These are phyloP conservation scores for Falco berigora DNA, from an alignment of 2,797 vertebrate species.

Conservation along the genomic window DNA sequence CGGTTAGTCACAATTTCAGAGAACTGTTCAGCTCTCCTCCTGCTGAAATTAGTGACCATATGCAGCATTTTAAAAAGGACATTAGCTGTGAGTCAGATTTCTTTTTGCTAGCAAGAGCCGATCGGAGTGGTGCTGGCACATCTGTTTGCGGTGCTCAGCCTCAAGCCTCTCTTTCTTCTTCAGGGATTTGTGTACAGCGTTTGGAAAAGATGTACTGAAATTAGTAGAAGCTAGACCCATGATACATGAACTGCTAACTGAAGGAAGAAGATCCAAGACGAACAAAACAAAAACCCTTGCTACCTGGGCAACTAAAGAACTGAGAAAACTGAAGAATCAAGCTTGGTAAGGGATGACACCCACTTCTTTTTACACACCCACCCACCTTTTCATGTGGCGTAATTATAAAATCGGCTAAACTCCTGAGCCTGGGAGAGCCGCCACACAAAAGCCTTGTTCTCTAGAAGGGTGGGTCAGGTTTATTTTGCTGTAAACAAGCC, in stretches of 20 bases:
- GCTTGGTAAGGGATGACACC: slow-evolving; percentile 78
- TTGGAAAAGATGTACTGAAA: slow-evolving; percentile 96
- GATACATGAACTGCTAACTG: slow-evolving; percentile 95
- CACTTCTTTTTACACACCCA: neutral
- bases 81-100: neutral
- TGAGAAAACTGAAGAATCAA: slow-evolving; percentile 97
- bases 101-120: neutral
- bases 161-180: neutral
- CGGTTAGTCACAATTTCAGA: neutral
- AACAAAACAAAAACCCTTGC: slow-evolving; percentile 95
- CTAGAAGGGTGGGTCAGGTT: neutral
- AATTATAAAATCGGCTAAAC: neutral
- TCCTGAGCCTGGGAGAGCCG: neutral
- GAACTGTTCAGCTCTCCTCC: neutral
- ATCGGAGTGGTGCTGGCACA: neutral
- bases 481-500: neutral
- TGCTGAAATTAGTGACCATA: neutral
- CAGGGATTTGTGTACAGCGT: slow-evolving; percentile 94
- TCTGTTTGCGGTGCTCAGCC: neutral
- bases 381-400: neutral
- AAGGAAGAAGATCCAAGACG: slow-evolving; percentile 94
- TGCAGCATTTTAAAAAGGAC: neutral
- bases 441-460: neutral
- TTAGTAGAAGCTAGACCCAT: slow-evolving; percentile 93
- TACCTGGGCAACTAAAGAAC: slow-evolving; percentile 98